Evolutionary conservation across 2,888 invertebrate species (phyloP), one percentile per base, ranked within the genome.

Genomic region (Bugula neritina): DNA sequence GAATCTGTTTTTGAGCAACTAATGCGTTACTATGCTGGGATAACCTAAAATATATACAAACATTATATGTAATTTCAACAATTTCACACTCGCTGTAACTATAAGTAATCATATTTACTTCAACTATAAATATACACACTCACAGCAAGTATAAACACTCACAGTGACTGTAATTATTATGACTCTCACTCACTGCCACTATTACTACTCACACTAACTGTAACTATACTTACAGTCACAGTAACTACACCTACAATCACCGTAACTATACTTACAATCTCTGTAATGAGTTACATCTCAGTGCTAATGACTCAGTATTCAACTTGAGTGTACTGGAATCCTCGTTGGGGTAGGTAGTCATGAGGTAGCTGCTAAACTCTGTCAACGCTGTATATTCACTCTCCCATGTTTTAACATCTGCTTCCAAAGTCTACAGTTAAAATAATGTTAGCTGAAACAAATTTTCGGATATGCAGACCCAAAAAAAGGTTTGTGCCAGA

Each of bases 341-440:
- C 34, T 63, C 63, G 17, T 63, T 27, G 10, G 63, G 63, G 31
- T 63, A 63, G 25, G 29, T 63, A 31, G 29, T 25, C 17, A 63
- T 2, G 5, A 63, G 63, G 34, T 34, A 10, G 2, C 31, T 31
- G 5, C 31, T 63, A 27, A 63, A 31, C 21, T 27, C 10, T 31
- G 3, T 63, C 34, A 63, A n/a, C 5, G 5, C n/a, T 5, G 21
- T 3, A 27, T 63, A 63, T 13, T 63, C 31, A 27, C 31, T 31
- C 27, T 63, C 5, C 63, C 63, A 63, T 63, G 63, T 31, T 27
- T 63, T 31, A 2, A 63, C 63, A 5, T 63, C 63, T n/a, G n/a
- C 5, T 31, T 63, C 63, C n/a, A 63, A 27, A 25, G 63, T 31
- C 63, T 63, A 31, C 63, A 34, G 5, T 17, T 10, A 43, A 43